Base-by-base conservation (phyloP, 2,113 vertebrate species). In the Arizona elegans region DNA sequence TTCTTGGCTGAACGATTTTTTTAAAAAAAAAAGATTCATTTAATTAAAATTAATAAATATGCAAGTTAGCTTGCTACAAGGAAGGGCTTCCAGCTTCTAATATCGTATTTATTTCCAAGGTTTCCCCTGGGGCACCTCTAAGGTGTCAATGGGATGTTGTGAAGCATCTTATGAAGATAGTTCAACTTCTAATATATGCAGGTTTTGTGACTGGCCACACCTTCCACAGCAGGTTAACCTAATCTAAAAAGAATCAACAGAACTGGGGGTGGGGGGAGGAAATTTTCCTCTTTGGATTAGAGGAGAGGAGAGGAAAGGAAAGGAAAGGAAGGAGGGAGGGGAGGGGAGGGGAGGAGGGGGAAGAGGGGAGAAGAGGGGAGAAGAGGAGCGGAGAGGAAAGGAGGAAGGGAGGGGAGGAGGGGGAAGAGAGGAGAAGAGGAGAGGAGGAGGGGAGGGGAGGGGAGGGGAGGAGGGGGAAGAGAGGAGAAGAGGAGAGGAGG, bases 291-390 rank as follows among this genome's bases (percentile, higher is more conserved):
- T 33, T 70, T 70, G 29, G 29, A 33, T 12, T 11, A 65, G 23
- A 24, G 23, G 23, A 24, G 58, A 59, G 23, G 23, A 24, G 58
- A 59, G 23, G 23, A 59, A 23, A 59, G 23, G 23, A 59, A 23
- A 59, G 24, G 23, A 59, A 23, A 24, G 3, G 0, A 95, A n/a
- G n/a, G n/a, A 23, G 58, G 8, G 33, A 21, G 23, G n/a, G 56
- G 92, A 88, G 38, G 92, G 95, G 94, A 81, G 47, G 10, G 11
- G n/a, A 86, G 93, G 87, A 17, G 92, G 94, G 0, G 65, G 7
- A 1, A 8, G 56, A 58, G 21, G 1, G 2, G 56, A 58, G 21
- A 5, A 21, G 56, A 58, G 23, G 0, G 24, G 56, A 23, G 3
- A 0, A 95, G 24, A 81, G 11, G 33, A 47, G 47, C 3, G 47